Conservation (phyloP, 2,888 invertebrate species). For the Eupithecia abbreviata region DNA sequence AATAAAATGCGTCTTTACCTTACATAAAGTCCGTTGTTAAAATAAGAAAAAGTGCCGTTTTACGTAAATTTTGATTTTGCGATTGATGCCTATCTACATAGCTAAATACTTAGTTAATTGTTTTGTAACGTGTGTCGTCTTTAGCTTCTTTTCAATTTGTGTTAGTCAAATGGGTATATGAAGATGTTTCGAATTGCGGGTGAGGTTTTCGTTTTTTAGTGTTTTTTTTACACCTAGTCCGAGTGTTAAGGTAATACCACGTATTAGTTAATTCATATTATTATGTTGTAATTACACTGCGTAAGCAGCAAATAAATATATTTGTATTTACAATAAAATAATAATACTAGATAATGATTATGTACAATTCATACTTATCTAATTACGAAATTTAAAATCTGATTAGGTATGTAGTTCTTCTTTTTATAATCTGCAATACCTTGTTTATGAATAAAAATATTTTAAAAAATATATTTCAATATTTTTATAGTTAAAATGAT, state of each 20-base stretch:
- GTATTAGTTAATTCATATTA: too few relatives aligned
- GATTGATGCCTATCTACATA: not conserved
- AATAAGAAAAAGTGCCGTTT: not conserved
- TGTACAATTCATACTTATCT: too few relatives aligned
- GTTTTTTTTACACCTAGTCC: not conserved
- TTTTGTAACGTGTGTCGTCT: not conserved
- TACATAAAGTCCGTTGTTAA: not conserved
- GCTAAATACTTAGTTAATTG: not conserved
- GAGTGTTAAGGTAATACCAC: not conserved
- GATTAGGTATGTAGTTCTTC: not conserved
- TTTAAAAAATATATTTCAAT: too few relatives aligned
- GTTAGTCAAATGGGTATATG: not conserved
- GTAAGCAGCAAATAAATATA: too few relatives aligned
- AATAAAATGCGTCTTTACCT: not conserved
- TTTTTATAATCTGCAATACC: not conserved
- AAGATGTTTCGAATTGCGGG: not conserved
- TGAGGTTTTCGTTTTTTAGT: not conserved
- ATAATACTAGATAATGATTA: too few relatives aligned
- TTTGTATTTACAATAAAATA: too few relatives aligned
- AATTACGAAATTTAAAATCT: not conserved
- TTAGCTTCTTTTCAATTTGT: not conserved
- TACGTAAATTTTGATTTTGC: not conserved
- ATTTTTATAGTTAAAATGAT: not conserved
- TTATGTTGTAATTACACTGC: too few relatives aligned
- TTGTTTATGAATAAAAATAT: not conserved